Evolutionary conservation across 2,797 vertebrate species (phyloP), one percentile per base, ranked within the genome.

Genomic region (Nyctibius grandis): DNA sequence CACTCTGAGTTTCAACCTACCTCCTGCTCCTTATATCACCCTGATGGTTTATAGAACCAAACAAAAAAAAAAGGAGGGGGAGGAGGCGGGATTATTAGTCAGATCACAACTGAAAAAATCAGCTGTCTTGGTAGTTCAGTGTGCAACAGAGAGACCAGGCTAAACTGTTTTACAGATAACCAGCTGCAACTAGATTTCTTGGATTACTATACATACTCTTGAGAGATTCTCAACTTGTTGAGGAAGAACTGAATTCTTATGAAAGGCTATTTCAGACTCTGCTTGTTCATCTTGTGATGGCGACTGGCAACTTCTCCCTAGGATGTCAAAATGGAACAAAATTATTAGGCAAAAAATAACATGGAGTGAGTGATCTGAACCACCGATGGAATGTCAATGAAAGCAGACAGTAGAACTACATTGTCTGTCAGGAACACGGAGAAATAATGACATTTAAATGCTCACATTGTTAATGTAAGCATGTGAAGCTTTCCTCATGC

Each of bases 281-380:
- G 76, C 65, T 40, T 82, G 57, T 28, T 97, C 94, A 18, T 86
- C 88, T 64, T 87, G 79, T 47, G 89, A 88, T 63, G 70, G 76
- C 2, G 59, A 88, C 38, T 59, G 85, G 72, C 87, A 92, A 31
- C 78, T 91, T 92, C 89, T 65, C 88, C 91, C 97, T 98, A 93
- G 77, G 26, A 95, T 23, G 83, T 75, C 72, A 93, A 31, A 95
- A 93, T 5, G 31, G 75, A 91, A 88, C 38, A 84, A 29, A 73
- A 89, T 91, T 36, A 89, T 77, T 82, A 95, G 48, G 26, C 29
- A 85, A 87, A 91, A 74, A 47, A 28, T n/a, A 67, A 53, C 5
- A 21, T 5, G 17, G 45, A 59, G 38, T 28, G 56, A 94, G 34
- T 28, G 68, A 68, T 84, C 19, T 67, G 90, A 89, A 74, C 59